phyloP scores from a whole-genome alignment of 2,113 vertebrate species.

The Procavia capensis region DNA sequence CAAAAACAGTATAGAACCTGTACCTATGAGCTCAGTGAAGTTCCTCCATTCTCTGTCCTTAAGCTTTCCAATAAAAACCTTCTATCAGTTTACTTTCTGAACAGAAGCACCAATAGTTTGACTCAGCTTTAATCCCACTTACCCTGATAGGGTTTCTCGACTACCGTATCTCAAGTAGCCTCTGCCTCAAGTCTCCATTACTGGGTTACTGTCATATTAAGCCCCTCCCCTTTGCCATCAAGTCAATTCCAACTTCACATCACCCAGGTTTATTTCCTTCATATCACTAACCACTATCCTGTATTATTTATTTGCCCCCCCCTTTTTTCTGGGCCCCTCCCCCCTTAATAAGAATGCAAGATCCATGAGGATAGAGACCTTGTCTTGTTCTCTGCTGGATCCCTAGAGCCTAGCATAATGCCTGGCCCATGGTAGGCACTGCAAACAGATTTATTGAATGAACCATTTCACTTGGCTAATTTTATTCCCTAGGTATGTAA shows the following conservation, averaged over 20 bases:
- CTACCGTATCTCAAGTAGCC: accelerated
- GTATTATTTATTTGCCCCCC: not conserved
- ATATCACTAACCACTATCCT: not conserved
- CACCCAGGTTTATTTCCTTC: not conserved
- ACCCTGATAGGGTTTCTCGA: not conserved
- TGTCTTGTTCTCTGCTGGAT: not conserved
- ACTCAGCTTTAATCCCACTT: not conserved
- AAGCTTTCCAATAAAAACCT: not conserved
- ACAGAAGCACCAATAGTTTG: not conserved
- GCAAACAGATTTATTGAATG: not conserved
- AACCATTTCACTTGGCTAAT: not conserved
- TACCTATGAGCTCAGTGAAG: not conserved
- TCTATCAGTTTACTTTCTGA: not conserved
- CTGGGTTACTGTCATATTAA: not conserved
- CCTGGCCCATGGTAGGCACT: not conserved
- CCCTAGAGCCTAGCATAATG: not conserved
- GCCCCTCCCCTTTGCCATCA: not conserved
- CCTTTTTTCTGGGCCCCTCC: not conserved
- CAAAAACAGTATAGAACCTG: not conserved
- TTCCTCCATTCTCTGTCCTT: not conserved
- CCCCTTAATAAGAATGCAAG: not conserved
- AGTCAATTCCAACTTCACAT: not conserved
- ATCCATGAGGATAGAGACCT: not conserved
- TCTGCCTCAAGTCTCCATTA: accelerated
- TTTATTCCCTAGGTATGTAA: not conserved